A percentile compares a stretch with the other conserved stretches of the same genome.
These are phyloP conservation scores for Corythoichthys intestinalis DNA, from an alignment of 2,113 vertebrate species.

Conservation along the genomic window DNA sequence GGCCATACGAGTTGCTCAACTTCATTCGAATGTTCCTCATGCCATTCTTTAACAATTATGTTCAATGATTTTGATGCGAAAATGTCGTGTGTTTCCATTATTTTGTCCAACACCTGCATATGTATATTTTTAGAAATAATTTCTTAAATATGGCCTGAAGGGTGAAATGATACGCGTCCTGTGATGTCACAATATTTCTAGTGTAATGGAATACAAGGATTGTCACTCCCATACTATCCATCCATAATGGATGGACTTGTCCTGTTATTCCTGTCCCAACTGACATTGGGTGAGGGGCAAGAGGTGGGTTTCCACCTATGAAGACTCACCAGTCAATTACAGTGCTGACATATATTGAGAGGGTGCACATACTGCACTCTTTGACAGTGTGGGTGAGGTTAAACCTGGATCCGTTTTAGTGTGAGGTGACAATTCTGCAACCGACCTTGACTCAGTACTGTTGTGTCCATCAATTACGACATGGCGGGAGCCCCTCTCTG, in stretches of 20 bases:
- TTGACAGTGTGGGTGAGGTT: background rate
- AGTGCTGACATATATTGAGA: background rate
- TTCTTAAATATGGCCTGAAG: no score
- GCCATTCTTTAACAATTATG: no score
- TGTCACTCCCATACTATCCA: background rate
- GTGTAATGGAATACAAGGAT: no score
- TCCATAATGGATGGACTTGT: background rate
- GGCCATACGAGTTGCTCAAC: no score
- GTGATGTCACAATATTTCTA: no score
- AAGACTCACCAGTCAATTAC: background rate
- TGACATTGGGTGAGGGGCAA: conserved; percentile 1
- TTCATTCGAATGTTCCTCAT: no score
- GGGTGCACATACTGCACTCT: background rate
- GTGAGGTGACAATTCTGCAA: background rate
- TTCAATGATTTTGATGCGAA: no score
- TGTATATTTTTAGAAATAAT: no score
- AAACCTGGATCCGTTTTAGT: background rate
- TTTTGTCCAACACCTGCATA: no score
- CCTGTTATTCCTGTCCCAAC: background rate
- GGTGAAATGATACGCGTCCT: no score
- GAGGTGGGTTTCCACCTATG: background rate
- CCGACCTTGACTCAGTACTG: background rate
- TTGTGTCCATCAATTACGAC: background rate
- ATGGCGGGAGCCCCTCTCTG: background rate
- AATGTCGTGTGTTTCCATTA: no score